Evolutionary conservation across 2,113 vertebrate species (phyloP).

Genomic region (Formicarius rufipectus): DNA sequence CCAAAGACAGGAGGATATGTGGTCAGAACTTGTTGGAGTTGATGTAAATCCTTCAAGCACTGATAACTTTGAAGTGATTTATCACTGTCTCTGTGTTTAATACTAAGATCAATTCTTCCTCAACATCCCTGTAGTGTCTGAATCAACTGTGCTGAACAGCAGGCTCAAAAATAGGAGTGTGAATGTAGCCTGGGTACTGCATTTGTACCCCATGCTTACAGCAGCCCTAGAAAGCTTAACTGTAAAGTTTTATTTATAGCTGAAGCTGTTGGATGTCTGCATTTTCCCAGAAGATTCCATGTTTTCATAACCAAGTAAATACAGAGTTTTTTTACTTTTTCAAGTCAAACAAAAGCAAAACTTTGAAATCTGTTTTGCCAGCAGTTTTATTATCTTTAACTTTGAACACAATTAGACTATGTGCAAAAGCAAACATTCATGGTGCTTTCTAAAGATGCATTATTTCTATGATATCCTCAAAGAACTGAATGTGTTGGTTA

Average conservation of each 20-base stretch:
- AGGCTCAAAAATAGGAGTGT: background rate
- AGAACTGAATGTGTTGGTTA: background rate
- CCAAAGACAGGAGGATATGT: background rate
- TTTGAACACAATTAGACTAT: background rate
- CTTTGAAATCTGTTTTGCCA: background rate
- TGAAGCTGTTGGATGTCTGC: background rate
- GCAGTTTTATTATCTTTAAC: background rate
- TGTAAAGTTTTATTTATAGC: background rate
- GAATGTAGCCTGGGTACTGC: background rate
- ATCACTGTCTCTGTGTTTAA: background rate
- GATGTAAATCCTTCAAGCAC: constrained; percentile 22
- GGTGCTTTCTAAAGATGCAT: background rate
- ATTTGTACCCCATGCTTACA: background rate
- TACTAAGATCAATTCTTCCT: background rate
- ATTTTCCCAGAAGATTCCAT: background rate
- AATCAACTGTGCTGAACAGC: background rate
- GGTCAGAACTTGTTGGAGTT: background rate
- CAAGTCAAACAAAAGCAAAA: background rate
- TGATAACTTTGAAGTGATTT: constrained; percentile 28
- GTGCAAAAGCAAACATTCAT: background rate
- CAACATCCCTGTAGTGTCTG: background rate
- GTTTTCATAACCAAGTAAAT: background rate
- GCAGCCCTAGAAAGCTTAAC: background rate
- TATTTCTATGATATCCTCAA: background rate
- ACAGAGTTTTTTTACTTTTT: background rate